These are phyloP conservation scores for Oophaga sylvatica DNA, from an alignment of 2,797 vertebrate genomes.

Conservation along the genomic window DNA sequence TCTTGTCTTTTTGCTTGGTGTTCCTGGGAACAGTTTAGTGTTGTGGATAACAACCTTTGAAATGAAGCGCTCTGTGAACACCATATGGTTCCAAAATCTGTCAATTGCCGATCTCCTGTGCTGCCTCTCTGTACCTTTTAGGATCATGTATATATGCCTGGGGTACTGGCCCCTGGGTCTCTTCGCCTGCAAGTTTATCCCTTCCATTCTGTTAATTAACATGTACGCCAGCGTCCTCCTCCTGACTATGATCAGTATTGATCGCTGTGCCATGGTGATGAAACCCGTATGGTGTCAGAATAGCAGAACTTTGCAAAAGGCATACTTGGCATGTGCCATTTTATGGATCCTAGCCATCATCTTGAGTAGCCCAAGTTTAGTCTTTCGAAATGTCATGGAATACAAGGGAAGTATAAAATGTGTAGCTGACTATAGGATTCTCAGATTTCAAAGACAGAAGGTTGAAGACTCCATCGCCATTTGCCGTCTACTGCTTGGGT, in stretches of 20 bases:
- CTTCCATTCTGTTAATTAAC: constrained; percentile 78
- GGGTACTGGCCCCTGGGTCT: constrained; percentile 77
- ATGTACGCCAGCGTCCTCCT: constrained; percentile 87
- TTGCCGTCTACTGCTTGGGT: constrained; percentile 62
- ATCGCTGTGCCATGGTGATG: constrained; percentile 83
- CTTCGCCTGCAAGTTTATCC: constrained; percentile 75
- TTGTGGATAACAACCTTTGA: constrained; percentile 80
- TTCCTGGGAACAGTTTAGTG: constrained; percentile 83
- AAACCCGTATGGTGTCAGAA: constrained; percentile 89
- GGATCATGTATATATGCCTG: constrained; percentile 69
- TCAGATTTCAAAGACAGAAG: accelerated
- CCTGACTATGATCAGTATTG: constrained; percentile 82
- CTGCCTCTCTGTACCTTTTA: constrained; percentile 82
- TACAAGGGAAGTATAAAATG: accelerated
- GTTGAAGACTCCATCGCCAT: neutral
- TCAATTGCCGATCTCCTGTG: constrained; percentile 85
- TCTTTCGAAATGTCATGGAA: neutral
- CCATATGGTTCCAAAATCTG: constrained; percentile 88
- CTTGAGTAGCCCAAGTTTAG: constrained; percentile 66
- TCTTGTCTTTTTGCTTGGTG: constrained; percentile 79
- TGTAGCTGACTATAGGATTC: accelerated
- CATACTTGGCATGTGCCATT: constrained; percentile 62
- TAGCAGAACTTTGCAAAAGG: constrained; percentile 66
- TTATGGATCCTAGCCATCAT: constrained; percentile 75
- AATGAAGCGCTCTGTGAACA: constrained; percentile 76